Evolutionary conservation across 2,113 vertebrate species (phyloP).

Genomic region (Bubo scandiacus): DNA sequence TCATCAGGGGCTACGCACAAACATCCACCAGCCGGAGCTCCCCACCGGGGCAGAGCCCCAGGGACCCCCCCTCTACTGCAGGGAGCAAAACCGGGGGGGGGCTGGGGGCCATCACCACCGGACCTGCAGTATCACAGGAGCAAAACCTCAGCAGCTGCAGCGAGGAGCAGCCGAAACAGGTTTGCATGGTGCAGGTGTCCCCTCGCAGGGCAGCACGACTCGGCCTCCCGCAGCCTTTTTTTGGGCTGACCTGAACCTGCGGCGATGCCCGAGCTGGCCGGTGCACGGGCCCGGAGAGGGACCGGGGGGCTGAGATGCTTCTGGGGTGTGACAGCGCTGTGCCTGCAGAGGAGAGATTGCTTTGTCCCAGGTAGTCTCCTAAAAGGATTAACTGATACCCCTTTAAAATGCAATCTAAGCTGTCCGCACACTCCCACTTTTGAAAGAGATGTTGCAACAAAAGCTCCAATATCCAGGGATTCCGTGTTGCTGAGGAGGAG

Average conservation of each 20-base stretch:
- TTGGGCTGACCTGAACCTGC: not conserved
- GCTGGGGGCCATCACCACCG: accelerated
- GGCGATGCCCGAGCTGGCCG: not conserved
- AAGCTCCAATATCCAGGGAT: not conserved
- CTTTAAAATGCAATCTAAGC: not conserved
- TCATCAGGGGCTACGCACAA: not conserved
- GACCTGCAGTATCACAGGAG: accelerated
- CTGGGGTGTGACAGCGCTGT: not conserved
- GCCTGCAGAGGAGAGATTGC: not conserved
- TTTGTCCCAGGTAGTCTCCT: not conserved
- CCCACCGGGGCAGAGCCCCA: not conserved
- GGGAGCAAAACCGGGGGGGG: accelerated
- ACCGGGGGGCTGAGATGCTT: not conserved
- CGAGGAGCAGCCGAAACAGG: accelerated
- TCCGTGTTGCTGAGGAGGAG: not conserved
- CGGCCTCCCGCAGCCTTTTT: not conserved
- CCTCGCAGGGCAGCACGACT: accelerated
- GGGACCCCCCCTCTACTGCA: accelerated
- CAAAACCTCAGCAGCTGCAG: not conserved
- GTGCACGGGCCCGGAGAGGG: not conserved
- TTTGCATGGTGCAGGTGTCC: not conserved
- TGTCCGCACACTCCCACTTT: not conserved
- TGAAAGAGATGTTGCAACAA: not conserved
- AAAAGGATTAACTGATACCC: not conserved
- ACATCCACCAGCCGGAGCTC: not conserved